Evolutionary conservation across 2,113 vertebrate species (phyloP).

Genomic region (Eolophus roseicapilla): DNA sequence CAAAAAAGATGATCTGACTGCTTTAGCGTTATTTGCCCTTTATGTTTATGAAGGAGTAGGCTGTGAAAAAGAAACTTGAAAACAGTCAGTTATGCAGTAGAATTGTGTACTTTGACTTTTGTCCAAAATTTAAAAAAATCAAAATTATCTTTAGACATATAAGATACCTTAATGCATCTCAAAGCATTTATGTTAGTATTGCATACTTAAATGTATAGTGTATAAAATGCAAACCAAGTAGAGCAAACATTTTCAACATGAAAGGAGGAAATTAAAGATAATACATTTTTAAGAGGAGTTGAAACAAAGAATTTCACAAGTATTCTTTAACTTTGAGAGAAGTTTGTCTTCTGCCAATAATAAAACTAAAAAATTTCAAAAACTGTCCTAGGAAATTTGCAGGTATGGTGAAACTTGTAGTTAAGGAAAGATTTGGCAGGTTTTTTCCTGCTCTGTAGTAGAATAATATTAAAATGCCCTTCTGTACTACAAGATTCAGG

Average conservation of each 20-base stretch:
- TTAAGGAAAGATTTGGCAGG: neutral
- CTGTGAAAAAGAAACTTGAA: neutral
- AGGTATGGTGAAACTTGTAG: neutral
- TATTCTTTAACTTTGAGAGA: neutral
- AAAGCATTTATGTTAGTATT: neutral
- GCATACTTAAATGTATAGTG: neutral
- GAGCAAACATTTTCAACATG: neutral
- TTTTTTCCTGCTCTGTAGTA: neutral
- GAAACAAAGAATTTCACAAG: neutral
- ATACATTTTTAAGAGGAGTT: neutral
- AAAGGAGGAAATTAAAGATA: neutral
- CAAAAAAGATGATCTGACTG: neutral
- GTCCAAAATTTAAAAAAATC: neutral
- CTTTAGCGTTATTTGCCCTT: neutral
- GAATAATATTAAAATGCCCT: neutral
- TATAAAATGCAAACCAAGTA: neutral
- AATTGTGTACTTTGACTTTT: neutral
- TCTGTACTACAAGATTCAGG: neutral
- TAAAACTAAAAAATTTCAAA: neutral
- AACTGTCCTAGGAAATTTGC: neutral
- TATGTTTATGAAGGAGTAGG: neutral
- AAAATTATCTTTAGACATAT: neutral
- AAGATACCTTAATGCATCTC: neutral
- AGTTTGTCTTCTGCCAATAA: neutral
- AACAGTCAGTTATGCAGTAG: neutral